Evolutionary conservation across 92 coral and sea anemone genomes (phyloP).

Genomic region (Porites cylindrica): DNA sequence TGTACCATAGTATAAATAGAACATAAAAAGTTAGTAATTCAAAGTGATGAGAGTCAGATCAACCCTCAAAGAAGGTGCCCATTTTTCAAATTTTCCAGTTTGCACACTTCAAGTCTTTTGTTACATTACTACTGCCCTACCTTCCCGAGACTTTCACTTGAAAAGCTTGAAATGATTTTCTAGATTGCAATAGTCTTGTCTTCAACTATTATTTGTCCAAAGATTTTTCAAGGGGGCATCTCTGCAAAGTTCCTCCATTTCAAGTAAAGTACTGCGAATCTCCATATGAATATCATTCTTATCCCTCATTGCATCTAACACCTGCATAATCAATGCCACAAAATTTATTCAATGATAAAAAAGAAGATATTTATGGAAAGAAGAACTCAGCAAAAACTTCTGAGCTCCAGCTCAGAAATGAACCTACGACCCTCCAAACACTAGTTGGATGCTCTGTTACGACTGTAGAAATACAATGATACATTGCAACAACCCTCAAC

Average conservation of each 20-base stretch:
- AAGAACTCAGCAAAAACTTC: too few species aligned
- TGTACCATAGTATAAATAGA: too few species aligned
- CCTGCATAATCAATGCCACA: slow-evolving; percentile 52
- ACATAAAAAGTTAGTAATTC: too few species aligned
- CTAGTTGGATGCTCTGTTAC: too few species aligned
- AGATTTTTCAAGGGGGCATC: slow-evolving; percentile 44
- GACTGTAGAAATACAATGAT: too few species aligned
- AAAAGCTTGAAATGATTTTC: background rate
- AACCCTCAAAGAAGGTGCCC: background rate
- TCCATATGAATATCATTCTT: slow-evolving; percentile 80
- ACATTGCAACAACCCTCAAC: too few species aligned
- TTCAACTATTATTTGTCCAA: slow-evolving; percentile 38
- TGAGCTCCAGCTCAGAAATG: too few species aligned
- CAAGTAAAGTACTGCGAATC: slow-evolving; percentile 67
- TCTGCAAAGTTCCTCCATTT: slow-evolving; percentile 28
- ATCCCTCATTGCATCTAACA: slow-evolving; percentile 79
- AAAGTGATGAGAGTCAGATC: background rate
- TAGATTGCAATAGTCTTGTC: background rate
- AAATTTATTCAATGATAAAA: background rate
- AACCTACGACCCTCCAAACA: too few species aligned
- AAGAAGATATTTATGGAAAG: too few species aligned
- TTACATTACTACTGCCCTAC: background rate
- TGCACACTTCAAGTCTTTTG: background rate
- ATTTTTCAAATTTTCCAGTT: background rate
- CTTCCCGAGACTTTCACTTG: background rate